Base-by-base conservation (phyloP, 2,888 invertebrate genomes). In the Proisotoma minuta region DNA sequence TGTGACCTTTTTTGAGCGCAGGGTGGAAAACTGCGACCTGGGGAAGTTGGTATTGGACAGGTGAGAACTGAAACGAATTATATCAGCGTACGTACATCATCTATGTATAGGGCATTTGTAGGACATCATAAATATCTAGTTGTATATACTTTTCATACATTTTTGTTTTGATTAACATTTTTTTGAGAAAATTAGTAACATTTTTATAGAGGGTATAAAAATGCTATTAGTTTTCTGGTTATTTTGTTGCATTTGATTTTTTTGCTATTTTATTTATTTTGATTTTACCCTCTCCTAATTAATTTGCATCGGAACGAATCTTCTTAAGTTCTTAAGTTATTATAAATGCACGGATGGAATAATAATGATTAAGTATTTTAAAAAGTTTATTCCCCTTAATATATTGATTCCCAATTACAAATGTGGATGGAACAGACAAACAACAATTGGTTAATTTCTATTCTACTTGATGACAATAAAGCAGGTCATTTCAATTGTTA, bases 11-110 rank as follows among this genome's bases (percentile, higher is more conserved):
- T 67, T 60, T 66, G 53, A 62, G 43, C 57, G 62, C 84, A 85
- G 84, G 84, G 82, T 81, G 84, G 84, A 81, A 85, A 83, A 81
- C 86, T 87, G 81, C 86, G 87, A 80, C 87, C 87, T 78, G 87
- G 87, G 81, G 87, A 87, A 82, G 84, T 87, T 54, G 54, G 56
- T 78, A 81, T 83, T 39, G 43, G 81, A 82, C 79, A 87, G 87
- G 87, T 87, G 84, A 84, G 70, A 66, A 29, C 57, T 59, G 29
- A n/a, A n/a, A n/a, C n/a, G n/a, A n/a, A n/a, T n/a, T n/a, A n/a
- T n/a, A n/a, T n/a, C n/a, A n/a, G n/a, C n/a, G n/a, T n/a, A n/a
- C n/a, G n/a, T 54, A 23, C n/a, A n/a, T 29, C 15, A 54, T 15
- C 51, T 27, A 26, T 28, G 15, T n/a, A 51, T 51, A 43, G 43